Evolutionary conservation across 2,113 vertebrate genomes (phyloP).

Genomic region (Perognathus longimembris): DNA sequence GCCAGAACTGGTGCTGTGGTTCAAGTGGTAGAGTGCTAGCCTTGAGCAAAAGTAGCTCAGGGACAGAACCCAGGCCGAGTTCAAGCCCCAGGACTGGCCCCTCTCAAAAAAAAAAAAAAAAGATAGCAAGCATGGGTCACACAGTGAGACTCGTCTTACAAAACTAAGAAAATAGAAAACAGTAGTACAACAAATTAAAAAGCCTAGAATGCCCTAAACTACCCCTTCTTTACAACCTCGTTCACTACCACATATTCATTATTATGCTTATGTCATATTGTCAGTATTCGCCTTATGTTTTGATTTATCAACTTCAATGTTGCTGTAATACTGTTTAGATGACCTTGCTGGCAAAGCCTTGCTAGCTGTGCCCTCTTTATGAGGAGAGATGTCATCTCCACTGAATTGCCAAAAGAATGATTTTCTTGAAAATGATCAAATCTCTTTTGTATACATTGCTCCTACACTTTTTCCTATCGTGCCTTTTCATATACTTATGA

Average conservation of each 20-base stretch:
- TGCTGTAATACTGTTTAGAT: conserved; percentile 17
- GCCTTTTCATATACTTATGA: background rate
- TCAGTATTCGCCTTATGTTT: conserved; percentile 4
- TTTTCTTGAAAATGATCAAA: conserved; percentile 56
- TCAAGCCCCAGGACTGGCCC: too few species aligned
- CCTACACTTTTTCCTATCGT: background rate
- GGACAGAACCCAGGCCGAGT: too few species aligned
- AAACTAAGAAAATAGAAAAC: background rate
- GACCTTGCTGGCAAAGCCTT: conserved; percentile 6
- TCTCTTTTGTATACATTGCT: conserved; percentile 41
- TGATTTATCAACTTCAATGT: background rate
- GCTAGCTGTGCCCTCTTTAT: background rate
- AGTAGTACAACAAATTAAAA: background rate
- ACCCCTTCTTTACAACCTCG: background rate
- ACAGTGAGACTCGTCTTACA: background rate
- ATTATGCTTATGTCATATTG: background rate
- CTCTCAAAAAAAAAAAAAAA: too few species aligned
- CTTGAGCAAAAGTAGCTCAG: too few species aligned
- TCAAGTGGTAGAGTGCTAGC: too few species aligned
- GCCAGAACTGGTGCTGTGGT: too few species aligned
- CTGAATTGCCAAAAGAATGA: conserved; percentile 7
- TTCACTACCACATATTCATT: background rate
- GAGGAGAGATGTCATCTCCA: background rate
- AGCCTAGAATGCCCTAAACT: background rate
- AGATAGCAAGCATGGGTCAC: too few species aligned